Conservation (phyloP, 2,797 vertebrate genomes). For the Carcharodon carcharias region DNA sequence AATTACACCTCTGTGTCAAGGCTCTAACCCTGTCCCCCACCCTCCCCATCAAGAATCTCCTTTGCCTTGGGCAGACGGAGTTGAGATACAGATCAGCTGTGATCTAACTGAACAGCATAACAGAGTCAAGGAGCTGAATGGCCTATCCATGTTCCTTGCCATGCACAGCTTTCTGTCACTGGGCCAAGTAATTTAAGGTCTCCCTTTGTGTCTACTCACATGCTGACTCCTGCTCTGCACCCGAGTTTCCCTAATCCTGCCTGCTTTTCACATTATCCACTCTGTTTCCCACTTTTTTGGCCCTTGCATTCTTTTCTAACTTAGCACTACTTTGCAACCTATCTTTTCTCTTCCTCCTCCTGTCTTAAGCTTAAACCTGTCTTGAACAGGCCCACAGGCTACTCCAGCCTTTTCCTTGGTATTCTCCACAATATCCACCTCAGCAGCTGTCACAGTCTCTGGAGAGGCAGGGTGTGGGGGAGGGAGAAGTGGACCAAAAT, state of each 20-base stretch:
- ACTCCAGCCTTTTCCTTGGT: neutral
- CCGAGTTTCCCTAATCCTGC: neutral
- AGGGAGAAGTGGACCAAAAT: neutral
- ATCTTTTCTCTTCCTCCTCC: neutral
- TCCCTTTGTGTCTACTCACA: too few relatives aligned
- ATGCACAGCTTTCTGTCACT: neutral
- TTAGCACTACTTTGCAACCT: neutral
- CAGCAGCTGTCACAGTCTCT: neutral
- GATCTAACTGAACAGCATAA: neutral
- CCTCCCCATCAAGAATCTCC: neutral
- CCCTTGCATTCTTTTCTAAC: neutral
- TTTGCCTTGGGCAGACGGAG: neutral
- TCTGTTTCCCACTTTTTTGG: neutral
- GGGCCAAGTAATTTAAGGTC: neutral
- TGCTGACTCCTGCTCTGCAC: neutral
- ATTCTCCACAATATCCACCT: neutral
- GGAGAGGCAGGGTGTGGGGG: neutral
- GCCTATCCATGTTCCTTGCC: neutral
- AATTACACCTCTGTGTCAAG: neutral
- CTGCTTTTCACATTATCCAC: neutral
- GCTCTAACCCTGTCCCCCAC: neutral
- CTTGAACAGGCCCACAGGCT: neutral
- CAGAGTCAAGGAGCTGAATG: neutral
- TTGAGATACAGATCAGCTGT: neutral
- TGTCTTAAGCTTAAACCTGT: neutral